These are phyloP conservation scores for Halcyon smyrnensis DNA, from an alignment of 2,797 vertebrate genomes.

Conservation along the genomic window DNA sequence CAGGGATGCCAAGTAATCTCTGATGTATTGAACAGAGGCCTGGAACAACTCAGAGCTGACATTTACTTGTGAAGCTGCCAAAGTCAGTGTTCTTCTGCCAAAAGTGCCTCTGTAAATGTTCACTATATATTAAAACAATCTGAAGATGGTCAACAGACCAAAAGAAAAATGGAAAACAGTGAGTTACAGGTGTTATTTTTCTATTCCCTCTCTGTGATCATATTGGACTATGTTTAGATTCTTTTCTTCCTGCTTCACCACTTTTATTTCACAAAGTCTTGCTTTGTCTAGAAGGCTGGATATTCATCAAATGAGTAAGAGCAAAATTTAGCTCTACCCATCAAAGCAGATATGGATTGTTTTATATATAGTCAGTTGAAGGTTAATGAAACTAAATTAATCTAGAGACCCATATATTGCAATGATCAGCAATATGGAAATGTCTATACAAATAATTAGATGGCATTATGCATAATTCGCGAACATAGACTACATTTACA, in stretches of 20 bases:
- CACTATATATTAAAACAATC: neutral
- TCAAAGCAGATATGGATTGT: neutral
- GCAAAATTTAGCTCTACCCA: neutral
- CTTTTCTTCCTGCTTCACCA: neutral
- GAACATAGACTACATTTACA: neutral
- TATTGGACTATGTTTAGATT: neutral
- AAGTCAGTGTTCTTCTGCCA: neutral
- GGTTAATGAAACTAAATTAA: neutral
- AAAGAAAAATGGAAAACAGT: neutral
- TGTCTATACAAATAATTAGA: neutral
- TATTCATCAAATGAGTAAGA: neutral
- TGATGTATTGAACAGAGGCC: neutral
- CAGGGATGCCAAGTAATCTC: neutral
- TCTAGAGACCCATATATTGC: neutral
- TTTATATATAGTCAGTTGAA: neutral
- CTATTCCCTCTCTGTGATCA: neutral
- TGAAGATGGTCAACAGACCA: neutral
- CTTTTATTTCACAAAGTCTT: neutral
- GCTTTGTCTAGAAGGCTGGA: neutral
- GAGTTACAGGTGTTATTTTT: neutral
- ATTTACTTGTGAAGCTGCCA: neutral
- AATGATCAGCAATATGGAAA: conserved; percentile 9
- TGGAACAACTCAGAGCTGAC: neutral
- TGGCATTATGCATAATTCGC: neutral
- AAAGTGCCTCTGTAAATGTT: neutral